Evolutionary conservation across 1,140 invertebrate genomes (phyloP).

Genomic region (Drosophila mojavensis): DNA sequence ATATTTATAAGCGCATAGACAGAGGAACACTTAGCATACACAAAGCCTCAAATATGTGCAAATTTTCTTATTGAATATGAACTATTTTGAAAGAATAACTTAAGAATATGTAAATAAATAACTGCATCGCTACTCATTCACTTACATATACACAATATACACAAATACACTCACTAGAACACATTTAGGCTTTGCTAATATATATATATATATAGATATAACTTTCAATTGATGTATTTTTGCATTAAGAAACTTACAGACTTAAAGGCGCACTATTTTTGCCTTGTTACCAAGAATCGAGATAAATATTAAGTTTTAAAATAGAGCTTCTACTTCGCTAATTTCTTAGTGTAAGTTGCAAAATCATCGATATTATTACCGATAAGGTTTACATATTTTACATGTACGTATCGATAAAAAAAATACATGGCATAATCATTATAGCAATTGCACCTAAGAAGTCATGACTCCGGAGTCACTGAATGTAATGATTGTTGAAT

Average conservation of each 20-base stretch:
- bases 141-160: not conserved
- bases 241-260: not conserved
- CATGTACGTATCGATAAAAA: not conserved
- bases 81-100: not conserved
- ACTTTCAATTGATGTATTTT: not conserved
- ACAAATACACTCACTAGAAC: not conserved
- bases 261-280: not conserved
- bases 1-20: not conserved
- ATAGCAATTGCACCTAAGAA: not conserved
- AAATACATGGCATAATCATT: not conserved
- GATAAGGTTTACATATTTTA: not conserved
- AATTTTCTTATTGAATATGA: not conserved
- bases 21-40: not conserved
- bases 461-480: too few species aligned
- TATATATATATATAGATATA: not conserved
- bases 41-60: not conserved
- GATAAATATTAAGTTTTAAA: not conserved
- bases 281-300: not conserved
- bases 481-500: too few species aligned
- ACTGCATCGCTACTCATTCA: slow-evolving; percentile 2
- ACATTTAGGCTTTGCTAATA: not conserved
- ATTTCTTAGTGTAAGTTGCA: slow-evolving; percentile 17
- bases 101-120: slow-evolving; percentile 13
- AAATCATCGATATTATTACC: slow-evolving; percentile 1
- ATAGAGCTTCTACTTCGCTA: slow-evolving; percentile 1